phyloP scores from a whole-genome alignment of 1,140 invertebrate genomes.

The Orchesella cincta region DNA sequence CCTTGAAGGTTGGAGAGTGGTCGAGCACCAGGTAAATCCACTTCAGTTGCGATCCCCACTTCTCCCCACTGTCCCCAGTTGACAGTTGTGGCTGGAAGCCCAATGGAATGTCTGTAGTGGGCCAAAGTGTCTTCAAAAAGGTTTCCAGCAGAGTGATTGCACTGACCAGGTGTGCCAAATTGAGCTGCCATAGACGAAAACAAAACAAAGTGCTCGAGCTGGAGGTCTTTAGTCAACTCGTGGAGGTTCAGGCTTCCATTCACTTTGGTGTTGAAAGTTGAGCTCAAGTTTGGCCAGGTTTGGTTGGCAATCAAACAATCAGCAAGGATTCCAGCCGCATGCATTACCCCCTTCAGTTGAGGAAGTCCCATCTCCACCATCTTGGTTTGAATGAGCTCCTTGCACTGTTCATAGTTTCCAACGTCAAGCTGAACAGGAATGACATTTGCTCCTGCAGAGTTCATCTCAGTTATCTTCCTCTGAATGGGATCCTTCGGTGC shows the following conservation, averaged over 20 bases:
- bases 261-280: constrained; percentile 12
- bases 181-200: background rate
- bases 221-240: background rate
- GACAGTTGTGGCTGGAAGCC: background rate
- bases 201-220: constrained; percentile 24
- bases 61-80: constrained; percentile 11
- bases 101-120: constrained; percentile 5
- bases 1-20: background rate
- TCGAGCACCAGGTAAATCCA: background rate
- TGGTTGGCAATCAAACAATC: constrained; percentile 7
- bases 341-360: constrained; percentile 1
- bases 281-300: background rate
- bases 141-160: constrained; percentile 15
- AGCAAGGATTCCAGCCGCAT: constrained; percentile 14
- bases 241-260: constrained; percentile 24
- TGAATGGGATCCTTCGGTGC: background rate
- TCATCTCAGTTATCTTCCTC: background rate
- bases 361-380: background rate
- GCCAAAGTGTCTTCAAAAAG: constrained; percentile 24
- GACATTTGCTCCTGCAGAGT: background rate
- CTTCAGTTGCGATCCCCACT: background rate
- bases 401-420: background rate
- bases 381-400: constrained; percentile 7
- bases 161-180: background rate
- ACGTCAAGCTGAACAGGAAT: background rate